A percentile compares a stretch with the other conserved stretches of the same genome.
Evolutionary conservation across 2,113 vertebrate species (phyloP).

Genomic region (Sorex fumeus): DNA sequence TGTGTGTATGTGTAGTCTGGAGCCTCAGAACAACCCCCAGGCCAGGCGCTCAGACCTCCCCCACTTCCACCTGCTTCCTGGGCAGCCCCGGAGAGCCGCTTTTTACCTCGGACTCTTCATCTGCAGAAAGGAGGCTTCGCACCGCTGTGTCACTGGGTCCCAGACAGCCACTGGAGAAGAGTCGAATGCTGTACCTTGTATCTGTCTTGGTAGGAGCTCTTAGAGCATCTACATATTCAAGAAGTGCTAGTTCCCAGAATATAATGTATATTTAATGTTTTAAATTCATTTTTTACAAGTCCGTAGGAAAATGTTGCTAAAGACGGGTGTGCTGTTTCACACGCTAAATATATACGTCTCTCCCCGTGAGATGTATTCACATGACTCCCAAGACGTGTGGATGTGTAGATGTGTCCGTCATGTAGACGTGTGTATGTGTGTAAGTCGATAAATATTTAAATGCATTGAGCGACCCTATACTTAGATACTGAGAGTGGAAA

Average conservation of each 20-base stretch:
- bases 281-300: slow-evolving; percentile 45
- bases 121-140: neutral
- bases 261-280: slow-evolving; percentile 50
- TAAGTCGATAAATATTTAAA: neutral
- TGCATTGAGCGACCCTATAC: too few relatives aligned
- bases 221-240: neutral
- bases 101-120: neutral
- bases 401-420: slow-evolving; percentile 4
- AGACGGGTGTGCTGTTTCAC: slow-evolving; percentile 49
- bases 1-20: neutral
- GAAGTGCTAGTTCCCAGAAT: slow-evolving; percentile 54
- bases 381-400: slow-evolving; percentile 54
- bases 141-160: neutral
- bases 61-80: neutral
- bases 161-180: neutral
- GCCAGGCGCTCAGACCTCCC: neutral
- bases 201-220: neutral
- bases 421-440: neutral
- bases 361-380: slow-evolving; percentile 59
- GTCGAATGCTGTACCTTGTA: neutral
- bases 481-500: neutral
- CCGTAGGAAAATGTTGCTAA: slow-evolving; percentile 46
- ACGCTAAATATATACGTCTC: slow-evolving; percentile 47
- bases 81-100: neutral
- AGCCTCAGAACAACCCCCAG: too few relatives aligned